Conservation (phyloP, 2,797 vertebrate genomes). For the Xenops minutus region DNA sequence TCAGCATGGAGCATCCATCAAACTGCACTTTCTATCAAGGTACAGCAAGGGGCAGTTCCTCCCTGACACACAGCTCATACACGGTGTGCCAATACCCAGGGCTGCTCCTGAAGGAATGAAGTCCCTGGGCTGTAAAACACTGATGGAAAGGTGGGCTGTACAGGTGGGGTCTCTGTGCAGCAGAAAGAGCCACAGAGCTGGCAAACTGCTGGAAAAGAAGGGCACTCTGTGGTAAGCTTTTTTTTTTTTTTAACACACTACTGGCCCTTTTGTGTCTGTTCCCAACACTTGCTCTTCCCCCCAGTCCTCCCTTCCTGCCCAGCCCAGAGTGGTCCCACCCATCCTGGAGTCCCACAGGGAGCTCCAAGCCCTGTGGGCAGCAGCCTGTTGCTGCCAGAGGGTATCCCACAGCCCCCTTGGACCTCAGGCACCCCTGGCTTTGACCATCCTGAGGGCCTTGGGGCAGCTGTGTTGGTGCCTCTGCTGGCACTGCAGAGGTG, state of each 20-base stretch:
- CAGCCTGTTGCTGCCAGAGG: not conserved
- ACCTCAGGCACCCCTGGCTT: not conserved
- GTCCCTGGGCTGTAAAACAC: not conserved
- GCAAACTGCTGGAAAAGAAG: not conserved
- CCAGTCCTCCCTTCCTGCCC: not conserved
- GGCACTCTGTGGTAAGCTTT: not conserved
- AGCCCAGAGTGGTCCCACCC: not conserved
- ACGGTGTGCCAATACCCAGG: fast-evolving
- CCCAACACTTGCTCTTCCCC: not conserved
- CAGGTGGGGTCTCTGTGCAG: not conserved
- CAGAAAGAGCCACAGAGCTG: not conserved
- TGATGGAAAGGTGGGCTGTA: not conserved
- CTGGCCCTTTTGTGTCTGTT: not conserved
- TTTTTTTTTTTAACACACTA: too few species aligned
- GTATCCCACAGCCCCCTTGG: not conserved
- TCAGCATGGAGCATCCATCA: fast-evolving
- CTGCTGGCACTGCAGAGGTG: not conserved
- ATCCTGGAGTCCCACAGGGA: not conserved
- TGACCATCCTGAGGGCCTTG: not conserved
- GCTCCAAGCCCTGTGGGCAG: not conserved
- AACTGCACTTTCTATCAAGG: not conserved
- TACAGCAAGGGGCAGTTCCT: not conserved
- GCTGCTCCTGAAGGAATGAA: not conserved
- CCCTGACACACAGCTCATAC: fast-evolving
- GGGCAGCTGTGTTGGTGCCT: not conserved